phyloP scores from a whole-genome alignment of 2,888 invertebrate species.

The Dimorphilus gyrociliatus region DNA sequence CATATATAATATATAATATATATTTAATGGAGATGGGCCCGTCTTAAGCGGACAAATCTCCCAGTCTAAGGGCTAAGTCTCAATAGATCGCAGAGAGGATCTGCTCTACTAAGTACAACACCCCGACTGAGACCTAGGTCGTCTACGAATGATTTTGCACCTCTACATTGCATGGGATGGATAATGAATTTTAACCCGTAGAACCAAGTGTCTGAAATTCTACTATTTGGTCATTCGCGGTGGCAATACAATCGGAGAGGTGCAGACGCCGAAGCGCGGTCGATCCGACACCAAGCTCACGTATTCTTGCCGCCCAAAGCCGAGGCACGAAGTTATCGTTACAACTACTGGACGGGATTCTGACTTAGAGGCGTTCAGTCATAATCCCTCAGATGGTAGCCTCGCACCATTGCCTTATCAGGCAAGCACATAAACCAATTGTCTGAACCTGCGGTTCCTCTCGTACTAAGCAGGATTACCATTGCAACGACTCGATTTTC shows the following conservation, averaged over 20 bases:
- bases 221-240: slow-evolving; percentile 8
- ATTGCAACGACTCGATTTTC: slow-evolving; percentile 18
- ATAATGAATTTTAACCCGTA: slow-evolving; percentile 15
- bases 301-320: slow-evolving; percentile 37
- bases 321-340: slow-evolving; percentile 15
- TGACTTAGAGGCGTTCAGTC: slow-evolving; percentile 44
- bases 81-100: slow-evolving; percentile 47
- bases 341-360: slow-evolving; percentile 44
- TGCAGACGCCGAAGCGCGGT: slow-evolving; percentile 6
- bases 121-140: slow-evolving; percentile 47
- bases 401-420: slow-evolving; percentile 50
- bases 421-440: slow-evolving; percentile 48
- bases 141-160: slow-evolving; percentile 49
- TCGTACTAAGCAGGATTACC: slow-evolving; percentile 22
- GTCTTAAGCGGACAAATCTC: slow-evolving; percentile 14
- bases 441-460: slow-evolving; percentile 46
- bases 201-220: slow-evolving; percentile 4
- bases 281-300: slow-evolving; percentile 7
- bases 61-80: slow-evolving; percentile 42
- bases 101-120: slow-evolving; percentile 48
- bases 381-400: slow-evolving; percentile 51
- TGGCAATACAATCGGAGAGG: too few species aligned
- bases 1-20: too few species aligned
- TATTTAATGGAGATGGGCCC: too few species aligned
- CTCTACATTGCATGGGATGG: slow-evolving; percentile 36